Conservation (phyloP, 2,888 invertebrate species). For the Heteropelma amictum region DNA sequence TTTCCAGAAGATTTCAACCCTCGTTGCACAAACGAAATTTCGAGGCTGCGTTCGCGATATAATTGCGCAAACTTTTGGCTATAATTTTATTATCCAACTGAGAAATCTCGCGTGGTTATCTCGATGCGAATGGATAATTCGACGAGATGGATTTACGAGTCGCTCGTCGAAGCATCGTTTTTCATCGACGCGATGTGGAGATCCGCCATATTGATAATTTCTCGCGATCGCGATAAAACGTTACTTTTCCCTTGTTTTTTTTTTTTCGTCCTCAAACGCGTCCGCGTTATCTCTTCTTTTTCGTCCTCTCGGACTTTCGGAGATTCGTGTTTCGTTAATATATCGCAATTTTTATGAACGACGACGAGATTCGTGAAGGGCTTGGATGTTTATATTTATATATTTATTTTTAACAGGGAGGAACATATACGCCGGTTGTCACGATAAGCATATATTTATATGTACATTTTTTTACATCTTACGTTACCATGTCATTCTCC, state of each 20-base stretch:
- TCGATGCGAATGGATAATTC: constrained; percentile 47
- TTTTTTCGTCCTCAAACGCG: constrained; percentile 14
- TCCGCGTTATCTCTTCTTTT: too few relatives aligned
- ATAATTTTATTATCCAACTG: constrained; percentile 47
- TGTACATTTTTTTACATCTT: background rate
- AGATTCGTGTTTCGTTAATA: constrained; percentile 56
- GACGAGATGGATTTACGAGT: constrained; percentile 53
- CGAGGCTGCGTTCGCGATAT: background rate
- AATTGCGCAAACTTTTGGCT: constrained; percentile 49
- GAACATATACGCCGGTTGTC: constrained; percentile 23
- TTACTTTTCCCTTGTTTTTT: constrained; percentile 51
- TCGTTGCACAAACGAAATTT: background rate
- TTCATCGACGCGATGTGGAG: constrained; percentile 40
- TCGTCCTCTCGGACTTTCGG: background rate
- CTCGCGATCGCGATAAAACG: constrained; percentile 53
- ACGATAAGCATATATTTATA: background rate
- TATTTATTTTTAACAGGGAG: constrained; percentile 18
- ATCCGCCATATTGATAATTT: constrained; percentile 52
- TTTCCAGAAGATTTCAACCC: background rate
- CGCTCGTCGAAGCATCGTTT: constrained; percentile 56
- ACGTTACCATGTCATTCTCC: constrained; percentile 43
- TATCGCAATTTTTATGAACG: constrained; percentile 51
- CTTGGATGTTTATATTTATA: too few relatives aligned
- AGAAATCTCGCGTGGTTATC: constrained; percentile 43
- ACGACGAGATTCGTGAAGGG: constrained; percentile 18